Percentiles rank a stretch among this genome's conserved stretches.
Conservation (phyloP, 1,140 invertebrate species). For the Scaptodrosophila lebanonensis region DNA sequence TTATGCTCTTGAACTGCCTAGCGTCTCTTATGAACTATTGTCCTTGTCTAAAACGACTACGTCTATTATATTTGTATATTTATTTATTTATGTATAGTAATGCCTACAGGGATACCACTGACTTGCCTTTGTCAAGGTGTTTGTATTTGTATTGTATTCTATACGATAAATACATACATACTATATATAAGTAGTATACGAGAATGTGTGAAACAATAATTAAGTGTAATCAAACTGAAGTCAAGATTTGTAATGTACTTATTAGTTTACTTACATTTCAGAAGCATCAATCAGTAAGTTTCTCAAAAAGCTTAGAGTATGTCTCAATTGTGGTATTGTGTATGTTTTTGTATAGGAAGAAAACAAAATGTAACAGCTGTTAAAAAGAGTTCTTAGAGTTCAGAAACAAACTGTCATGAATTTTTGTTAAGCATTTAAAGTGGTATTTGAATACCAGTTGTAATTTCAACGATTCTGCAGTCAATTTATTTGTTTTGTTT, state of each 20-base stretch:
- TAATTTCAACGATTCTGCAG: slow-evolving; percentile 47
- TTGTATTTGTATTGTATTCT: no score
- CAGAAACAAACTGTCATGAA: slow-evolving; percentile 45
- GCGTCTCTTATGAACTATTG: slow-evolving; percentile 62
- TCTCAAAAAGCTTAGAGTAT: slow-evolving; percentile 67
- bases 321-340: slow-evolving; percentile 62
- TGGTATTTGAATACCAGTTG: slow-evolving; percentile 44
- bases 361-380: slow-evolving; percentile 67
- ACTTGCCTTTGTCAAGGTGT: no score
- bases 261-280: slow-evolving; percentile 65
- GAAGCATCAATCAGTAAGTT: slow-evolving; percentile 66
- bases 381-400: slow-evolving; percentile 52
- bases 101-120: slow-evolving; percentile 15
- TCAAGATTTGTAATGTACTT: no score
- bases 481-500: slow-evolving; percentile 54
- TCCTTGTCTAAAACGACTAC: slow-evolving; percentile 56
- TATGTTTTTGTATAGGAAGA: slow-evolving; percentile 58
- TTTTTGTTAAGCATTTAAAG: slow-evolving; percentile 3
- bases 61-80: slow-evolving; percentile 18
- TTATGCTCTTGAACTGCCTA: slow-evolving; percentile 72
- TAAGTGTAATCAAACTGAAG: no score
- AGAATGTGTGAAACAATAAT: no score
- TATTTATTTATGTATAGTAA: slow-evolving; percentile 26
- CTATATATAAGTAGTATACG: no score
- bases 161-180: no score